Evolutionary conservation across 1,140 invertebrate genomes (phyloP).

Genomic region (Sinonovacula constricta): DNA sequence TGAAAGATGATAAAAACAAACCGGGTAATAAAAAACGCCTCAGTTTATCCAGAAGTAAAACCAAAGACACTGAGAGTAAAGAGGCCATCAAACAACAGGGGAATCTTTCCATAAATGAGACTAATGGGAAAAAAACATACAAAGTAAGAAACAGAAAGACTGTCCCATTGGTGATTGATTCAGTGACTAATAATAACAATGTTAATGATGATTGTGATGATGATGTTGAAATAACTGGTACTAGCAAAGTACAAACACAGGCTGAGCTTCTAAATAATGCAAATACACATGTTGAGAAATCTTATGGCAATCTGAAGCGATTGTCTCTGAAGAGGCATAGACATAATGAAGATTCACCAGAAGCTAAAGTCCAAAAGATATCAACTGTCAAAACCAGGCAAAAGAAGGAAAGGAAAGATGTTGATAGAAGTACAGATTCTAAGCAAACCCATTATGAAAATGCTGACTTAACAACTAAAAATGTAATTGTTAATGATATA

Average conservation of each 20-base stretch:
- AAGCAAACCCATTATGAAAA: too few relatives aligned
- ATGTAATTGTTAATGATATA: too few relatives aligned
- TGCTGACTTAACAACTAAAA: too few relatives aligned
- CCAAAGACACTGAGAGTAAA: background rate
- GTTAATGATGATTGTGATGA: background rate
- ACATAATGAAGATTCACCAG: background rate
- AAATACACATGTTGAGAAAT: background rate
- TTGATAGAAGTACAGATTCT: too few relatives aligned
- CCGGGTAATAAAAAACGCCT: background rate
- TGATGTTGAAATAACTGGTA: background rate
- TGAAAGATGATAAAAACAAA: background rate
- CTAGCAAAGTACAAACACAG: too few relatives aligned
- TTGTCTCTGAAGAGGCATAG: background rate
- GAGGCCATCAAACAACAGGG: background rate
- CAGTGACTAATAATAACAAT: background rate
- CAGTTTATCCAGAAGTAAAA: background rate
- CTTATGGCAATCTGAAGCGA: background rate
- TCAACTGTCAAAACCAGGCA: background rate
- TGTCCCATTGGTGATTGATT: conserved; percentile 6
- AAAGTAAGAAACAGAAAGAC: conserved; percentile 35
- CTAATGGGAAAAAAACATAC: background rate
- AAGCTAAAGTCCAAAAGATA: background rate
- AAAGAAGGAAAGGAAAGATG: background rate
- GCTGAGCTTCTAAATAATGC: background rate
- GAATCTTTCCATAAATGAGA: background rate